A percentile compares a stretch with the other conserved stretches of the same genome.
phyloP scores from a whole-genome alignment of 2,888 invertebrate species.

The Chromoteleia sp. region DNA sequence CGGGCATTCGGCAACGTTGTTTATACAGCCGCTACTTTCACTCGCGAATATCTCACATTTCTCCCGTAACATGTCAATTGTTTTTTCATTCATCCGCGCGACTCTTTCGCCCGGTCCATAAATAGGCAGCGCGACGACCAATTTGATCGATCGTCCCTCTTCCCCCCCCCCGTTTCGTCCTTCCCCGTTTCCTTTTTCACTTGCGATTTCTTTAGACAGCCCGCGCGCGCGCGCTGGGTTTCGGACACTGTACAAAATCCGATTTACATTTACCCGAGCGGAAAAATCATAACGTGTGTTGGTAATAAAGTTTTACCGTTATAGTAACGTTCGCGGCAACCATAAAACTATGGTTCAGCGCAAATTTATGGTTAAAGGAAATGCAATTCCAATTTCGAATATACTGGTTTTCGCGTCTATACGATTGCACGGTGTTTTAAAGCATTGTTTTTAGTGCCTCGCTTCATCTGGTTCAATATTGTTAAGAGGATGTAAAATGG shows the following conservation, averaged over 20 bases:
- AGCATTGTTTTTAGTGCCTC: constrained; percentile 7
- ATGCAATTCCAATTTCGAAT: constrained; percentile 34
- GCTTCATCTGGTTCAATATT: constrained; percentile 21
- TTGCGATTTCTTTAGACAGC: background rate
- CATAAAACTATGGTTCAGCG: constrained; percentile 48
- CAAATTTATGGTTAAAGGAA: constrained; percentile 43
- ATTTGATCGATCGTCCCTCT: background rate
- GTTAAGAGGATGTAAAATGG: constrained; percentile 9
- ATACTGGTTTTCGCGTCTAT: constrained; percentile 26
- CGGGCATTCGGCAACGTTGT: constrained; percentile 63
- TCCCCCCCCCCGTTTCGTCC: background rate
- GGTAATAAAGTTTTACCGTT: constrained; percentile 52
- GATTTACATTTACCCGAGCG: constrained; percentile 28
- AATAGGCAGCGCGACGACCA: background rate
- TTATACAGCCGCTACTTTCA: constrained; percentile 71
- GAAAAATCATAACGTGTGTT: constrained; percentile 26
- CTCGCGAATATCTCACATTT: constrained; percentile 60
- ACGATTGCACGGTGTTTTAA: constrained; percentile 18
- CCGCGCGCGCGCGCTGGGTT: too few species aligned
- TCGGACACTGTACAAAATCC: background rate
- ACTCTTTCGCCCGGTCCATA: background rate
- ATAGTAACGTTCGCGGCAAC: constrained; percentile 35
- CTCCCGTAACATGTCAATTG: constrained; percentile 51
- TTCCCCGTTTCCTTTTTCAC: background rate
- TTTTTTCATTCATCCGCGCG: constrained; percentile 37